Percentiles rank a stretch among this genome's conserved stretches.
Conservation (phyloP, 2,797 vertebrate genomes). For the Fringilla coelebs region DNA sequence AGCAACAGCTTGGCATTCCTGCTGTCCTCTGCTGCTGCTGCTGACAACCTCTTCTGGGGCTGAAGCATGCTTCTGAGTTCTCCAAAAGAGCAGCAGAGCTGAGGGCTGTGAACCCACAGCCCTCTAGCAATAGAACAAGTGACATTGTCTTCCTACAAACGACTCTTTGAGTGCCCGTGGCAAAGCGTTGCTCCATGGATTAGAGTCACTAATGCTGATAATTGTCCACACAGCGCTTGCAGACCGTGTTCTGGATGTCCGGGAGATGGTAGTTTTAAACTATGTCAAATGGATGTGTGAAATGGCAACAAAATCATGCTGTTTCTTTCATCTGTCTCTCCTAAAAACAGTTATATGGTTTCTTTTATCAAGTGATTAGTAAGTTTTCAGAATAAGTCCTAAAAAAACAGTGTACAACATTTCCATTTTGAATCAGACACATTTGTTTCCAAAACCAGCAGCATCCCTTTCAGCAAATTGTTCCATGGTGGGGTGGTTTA, state of each 20-base stretch:
- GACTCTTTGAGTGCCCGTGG: neutral
- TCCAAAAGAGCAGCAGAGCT: neutral
- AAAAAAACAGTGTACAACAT: neutral
- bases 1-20: neutral
- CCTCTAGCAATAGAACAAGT: neutral
- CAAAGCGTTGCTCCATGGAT: neutral
- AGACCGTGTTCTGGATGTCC: neutral
- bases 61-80: neutral
- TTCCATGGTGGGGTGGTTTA: neutral
- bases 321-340: neutral
- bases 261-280: neutral
- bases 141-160: accelerated
- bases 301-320: neutral
- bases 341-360: neutral
- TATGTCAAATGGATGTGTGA: neutral
- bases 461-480: neutral
- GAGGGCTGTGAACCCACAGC: neutral
- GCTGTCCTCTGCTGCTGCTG: neutral
- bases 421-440: neutral
- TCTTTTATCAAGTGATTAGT: neutral
- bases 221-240: neutral
- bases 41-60: neutral
- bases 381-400: neutral
- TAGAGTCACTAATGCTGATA: neutral
- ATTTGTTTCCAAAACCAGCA: neutral